Evolutionary conservation across 1,140 invertebrate species (phyloP).

Genomic region (Vanessa atalanta): DNA sequence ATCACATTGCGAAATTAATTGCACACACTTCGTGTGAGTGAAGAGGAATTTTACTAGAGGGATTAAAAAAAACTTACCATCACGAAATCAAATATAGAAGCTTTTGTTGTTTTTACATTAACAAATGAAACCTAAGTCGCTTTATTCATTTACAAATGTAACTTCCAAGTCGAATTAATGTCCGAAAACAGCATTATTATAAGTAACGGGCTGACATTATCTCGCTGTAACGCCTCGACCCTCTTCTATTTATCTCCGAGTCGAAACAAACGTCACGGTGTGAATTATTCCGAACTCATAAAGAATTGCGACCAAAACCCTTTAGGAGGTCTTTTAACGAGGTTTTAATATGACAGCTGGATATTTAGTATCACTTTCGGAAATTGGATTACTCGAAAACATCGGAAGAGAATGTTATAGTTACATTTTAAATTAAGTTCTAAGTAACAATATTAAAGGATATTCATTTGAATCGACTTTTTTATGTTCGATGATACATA

Average conservation of each 20-base stretch:
- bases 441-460: too few relatives aligned
- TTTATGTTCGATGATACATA: too few relatives aligned
- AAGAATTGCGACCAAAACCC: constrained; percentile 3
- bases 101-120: not conserved
- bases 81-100: too few relatives aligned
- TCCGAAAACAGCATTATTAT: constrained; percentile 8
- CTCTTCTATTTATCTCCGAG: constrained; percentile 1
- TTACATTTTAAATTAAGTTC: too few relatives aligned
- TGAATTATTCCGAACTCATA: constrained; percentile 14
- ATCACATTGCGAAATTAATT: too few relatives aligned
- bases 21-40: too few relatives aligned
- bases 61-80: not conserved
- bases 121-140: not conserved
- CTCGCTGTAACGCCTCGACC: constrained; percentile 7
- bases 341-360: not conserved
- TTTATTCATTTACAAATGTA: not conserved
- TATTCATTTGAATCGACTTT: too few relatives aligned
- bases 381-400: not conserved
- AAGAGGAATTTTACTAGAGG: not conserved
- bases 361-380: constrained; percentile 4
- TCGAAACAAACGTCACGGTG: constrained; percentile 8
- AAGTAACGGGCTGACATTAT: constrained; percentile 4
- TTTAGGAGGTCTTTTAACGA: constrained; percentile 8
- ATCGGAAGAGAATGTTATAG: too few relatives aligned
- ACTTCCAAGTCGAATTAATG: constrained; percentile 5